These are phyloP conservation scores for Podarcis lilfordi DNA, from an alignment of 2,797 vertebrate genomes.

Conservation along the genomic window DNA sequence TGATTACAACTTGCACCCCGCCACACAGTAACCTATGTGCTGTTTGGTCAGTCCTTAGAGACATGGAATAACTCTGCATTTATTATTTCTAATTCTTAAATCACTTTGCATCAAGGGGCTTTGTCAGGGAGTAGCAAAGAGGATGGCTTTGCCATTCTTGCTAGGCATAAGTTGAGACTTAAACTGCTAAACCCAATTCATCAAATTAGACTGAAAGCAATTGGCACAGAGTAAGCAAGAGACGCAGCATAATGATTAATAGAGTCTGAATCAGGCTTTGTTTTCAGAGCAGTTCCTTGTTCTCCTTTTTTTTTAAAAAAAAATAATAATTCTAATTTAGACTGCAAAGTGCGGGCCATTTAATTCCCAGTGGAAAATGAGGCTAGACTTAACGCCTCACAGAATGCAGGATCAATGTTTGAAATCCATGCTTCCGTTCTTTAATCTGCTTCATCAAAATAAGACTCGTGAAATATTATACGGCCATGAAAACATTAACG, in stretches of 20 bases:
- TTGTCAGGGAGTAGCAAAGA: neutral
- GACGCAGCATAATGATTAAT: neutral
- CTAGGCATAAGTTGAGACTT: neutral
- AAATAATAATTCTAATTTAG: neutral
- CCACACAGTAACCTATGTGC: neutral
- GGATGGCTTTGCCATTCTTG: neutral
- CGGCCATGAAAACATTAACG: neutral
- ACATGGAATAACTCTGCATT: neutral
- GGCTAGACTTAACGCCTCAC: neutral
- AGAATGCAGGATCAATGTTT: neutral
- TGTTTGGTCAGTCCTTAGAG: neutral
- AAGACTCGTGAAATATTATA: neutral
- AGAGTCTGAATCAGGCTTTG: neutral
- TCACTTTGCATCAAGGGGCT: neutral
- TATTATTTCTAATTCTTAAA: neutral
- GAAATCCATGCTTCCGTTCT: neutral
- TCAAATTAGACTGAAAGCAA: slow-evolving; percentile 2
- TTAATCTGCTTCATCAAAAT: slow-evolving; percentile 14
- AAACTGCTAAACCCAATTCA: neutral
- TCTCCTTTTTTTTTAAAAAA: neutral
- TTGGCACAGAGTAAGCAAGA: neutral
- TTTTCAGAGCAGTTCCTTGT: neutral
- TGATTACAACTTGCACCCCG: neutral
- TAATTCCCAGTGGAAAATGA: neutral
- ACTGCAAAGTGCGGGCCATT: neutral